phyloP scores from a whole-genome alignment of 2,113 vertebrate species.

The Apodemus sylvaticus region DNA sequence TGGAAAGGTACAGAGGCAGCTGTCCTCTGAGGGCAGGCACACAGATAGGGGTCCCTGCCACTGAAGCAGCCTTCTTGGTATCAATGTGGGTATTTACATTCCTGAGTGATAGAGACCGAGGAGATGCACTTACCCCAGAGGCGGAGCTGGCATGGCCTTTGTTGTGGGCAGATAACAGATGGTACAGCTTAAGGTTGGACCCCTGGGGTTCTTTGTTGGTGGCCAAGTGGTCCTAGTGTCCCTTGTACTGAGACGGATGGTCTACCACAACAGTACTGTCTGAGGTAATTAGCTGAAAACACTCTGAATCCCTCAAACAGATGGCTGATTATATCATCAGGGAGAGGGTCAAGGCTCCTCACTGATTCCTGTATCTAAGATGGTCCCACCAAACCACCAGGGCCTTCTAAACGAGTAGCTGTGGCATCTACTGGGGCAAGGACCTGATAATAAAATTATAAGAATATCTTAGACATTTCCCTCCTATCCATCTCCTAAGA shows the following conservation, averaged over 20 bases:
- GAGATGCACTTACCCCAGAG: rapidly evolving
- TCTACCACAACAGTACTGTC: background rate
- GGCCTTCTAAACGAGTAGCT: background rate
- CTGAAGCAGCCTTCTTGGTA: background rate
- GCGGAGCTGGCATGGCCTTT: background rate
- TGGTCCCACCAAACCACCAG: background rate
- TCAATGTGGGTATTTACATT: background rate
- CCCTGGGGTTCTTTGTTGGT: background rate
- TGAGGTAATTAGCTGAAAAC: background rate
- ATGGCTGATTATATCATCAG: background rate
- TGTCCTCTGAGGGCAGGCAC: background rate
- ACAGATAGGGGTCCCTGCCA: no score
- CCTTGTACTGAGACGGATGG: background rate
- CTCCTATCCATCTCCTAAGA: background rate
- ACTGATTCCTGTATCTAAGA: background rate
- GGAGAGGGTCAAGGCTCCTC: background rate
- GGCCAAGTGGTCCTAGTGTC: background rate
- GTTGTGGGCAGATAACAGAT: background rate
- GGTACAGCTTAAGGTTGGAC: background rate
- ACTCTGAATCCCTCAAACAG: background rate
- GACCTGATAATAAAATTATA: background rate
- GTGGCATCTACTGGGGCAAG: background rate
- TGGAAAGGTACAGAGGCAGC: background rate
- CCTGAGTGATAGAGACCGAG: background rate
- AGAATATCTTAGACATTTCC: background rate